These are phyloP conservation scores for Drymonia ruficornis DNA, from an alignment of 2,888 invertebrate species.

Conservation along the genomic window DNA sequence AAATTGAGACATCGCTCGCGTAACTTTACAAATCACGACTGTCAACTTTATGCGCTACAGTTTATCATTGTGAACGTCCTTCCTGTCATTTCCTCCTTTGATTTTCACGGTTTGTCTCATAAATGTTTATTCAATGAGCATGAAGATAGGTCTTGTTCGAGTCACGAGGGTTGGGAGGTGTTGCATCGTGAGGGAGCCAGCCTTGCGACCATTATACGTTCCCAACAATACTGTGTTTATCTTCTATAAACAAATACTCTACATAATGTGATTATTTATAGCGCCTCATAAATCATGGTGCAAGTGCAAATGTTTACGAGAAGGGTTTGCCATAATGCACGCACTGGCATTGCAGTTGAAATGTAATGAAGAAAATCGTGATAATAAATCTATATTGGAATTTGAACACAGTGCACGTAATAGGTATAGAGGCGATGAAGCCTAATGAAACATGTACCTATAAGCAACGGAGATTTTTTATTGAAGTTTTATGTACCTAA, in stretches of 20 bases:
- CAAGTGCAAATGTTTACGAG: conserved; percentile 31
- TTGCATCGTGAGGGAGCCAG: conserved; percentile 39
- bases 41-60: conserved; percentile 26
- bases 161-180: conserved; percentile 39
- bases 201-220: conserved; percentile 42
- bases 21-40: conserved; percentile 23
- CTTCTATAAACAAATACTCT: conserved; percentile 37
- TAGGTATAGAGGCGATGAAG: too few relatives aligned
- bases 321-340: conserved; percentile 1
- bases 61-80: conserved; percentile 31
- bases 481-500: too few relatives aligned
- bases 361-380: background rate
- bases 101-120: conserved; percentile 36
- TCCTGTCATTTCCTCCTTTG: conserved; percentile 35
- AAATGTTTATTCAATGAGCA: conserved; percentile 36
- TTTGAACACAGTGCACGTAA: too few relatives aligned
- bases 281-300: conserved; percentile 33
- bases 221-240: conserved; percentile 44
- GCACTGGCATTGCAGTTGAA: background rate
- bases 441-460: too few relatives aligned
- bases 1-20: conserved; percentile 9
- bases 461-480: too few relatives aligned
- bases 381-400: background rate
- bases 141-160: conserved; percentile 24
- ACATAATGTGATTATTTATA: conserved; percentile 45